Conservation (phyloP, 2,113 vertebrate genomes). For the Megaceryle torquata region DNA sequence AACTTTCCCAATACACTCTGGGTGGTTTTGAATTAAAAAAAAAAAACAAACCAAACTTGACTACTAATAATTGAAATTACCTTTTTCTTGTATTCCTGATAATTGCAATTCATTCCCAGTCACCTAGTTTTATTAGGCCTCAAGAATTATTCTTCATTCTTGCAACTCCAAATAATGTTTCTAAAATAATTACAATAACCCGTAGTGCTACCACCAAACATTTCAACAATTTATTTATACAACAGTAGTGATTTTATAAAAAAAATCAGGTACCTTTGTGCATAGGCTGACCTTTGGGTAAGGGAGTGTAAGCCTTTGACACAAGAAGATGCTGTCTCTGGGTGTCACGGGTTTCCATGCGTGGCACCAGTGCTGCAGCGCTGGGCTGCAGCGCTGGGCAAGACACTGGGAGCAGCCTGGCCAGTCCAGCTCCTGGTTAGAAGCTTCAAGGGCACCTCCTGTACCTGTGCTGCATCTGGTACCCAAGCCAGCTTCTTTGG, state of each 20-base stretch:
- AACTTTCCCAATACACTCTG: background rate
- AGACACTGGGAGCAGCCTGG: background rate
- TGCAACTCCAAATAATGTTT: background rate
- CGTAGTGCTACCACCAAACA: background rate
- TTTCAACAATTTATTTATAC: background rate
- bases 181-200: background rate
- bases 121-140: background rate
- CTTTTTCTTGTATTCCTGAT: background rate
- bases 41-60: background rate
- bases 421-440: background rate
- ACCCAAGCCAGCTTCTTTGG: background rate
- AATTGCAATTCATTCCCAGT: background rate
- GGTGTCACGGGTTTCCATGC: background rate
- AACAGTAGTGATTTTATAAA: background rate
- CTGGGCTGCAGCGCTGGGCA: background rate
- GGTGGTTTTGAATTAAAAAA: background rate
- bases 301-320: background rate
- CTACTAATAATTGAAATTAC: background rate
- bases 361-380: background rate
- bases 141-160: background rate
- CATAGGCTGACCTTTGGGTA: background rate
- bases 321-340: background rate
- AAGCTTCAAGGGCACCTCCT: no score
- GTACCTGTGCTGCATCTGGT: background rate
- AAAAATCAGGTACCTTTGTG: background rate